Conservation (phyloP, 1,140 invertebrate genomes). For the Orchesella cincta region DNA sequence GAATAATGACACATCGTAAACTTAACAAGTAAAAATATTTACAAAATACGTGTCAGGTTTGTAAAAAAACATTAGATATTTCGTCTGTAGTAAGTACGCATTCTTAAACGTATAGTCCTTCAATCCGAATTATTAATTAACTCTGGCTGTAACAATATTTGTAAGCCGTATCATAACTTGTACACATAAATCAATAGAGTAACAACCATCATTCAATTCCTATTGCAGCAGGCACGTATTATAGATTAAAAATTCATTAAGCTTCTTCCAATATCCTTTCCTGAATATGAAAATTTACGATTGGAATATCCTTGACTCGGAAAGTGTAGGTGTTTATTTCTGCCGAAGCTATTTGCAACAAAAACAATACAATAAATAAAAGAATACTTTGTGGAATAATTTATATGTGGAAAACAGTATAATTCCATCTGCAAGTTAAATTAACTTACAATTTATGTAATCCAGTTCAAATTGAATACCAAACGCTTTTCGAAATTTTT, state of each 20-base stretch:
- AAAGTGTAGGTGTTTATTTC: neutral
- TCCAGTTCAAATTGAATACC: slow-evolving; percentile 16
- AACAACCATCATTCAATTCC: no score
- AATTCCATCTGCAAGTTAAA: neutral
- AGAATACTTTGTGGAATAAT: neutral
- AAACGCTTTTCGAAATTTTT: neutral
- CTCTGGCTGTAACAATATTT: no score
- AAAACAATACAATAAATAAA: neutral
- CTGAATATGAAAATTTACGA: neutral
- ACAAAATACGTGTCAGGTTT: no score
- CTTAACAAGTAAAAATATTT: no score
- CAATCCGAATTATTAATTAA: no score
- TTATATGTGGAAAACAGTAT: neutral
- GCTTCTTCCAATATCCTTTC: neutral
- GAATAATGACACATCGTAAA: no score
- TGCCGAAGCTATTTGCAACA: neutral
- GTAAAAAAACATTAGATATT: no score
- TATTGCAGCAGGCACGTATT: no score
- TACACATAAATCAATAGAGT: no score
- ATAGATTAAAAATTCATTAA: neutral
- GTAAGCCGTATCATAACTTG: no score
- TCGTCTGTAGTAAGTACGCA: no score
- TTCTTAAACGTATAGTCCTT: no score
- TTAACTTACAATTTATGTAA: neutral
- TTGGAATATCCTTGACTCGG: neutral